A percentile compares a stretch with the other conserved stretches of the same genome.
Evolutionary conservation across 2,797 vertebrate species (phyloP).

Genomic region (Sarcophilus harrisii): DNA sequence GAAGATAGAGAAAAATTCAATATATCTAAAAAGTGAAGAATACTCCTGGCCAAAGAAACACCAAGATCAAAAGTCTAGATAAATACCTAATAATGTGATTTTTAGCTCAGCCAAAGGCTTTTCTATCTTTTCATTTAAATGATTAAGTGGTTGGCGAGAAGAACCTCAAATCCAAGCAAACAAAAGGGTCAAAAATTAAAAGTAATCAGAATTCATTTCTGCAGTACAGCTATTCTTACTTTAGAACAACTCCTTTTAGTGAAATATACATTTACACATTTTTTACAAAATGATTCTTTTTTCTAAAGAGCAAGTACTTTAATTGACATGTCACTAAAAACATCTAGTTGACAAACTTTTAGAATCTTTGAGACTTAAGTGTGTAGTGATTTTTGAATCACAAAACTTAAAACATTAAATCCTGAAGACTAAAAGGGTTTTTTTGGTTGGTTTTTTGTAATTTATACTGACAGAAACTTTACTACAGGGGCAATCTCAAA

Average conservation of each 20-base stretch:
- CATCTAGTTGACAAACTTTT: neutral
- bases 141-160: constrained; percentile 8
- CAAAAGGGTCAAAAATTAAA: constrained; percentile 48
- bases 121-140: constrained; percentile 39
- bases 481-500: neutral
- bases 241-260: constrained; percentile 36
- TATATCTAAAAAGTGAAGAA: constrained; percentile 6
- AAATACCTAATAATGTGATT: neutral
- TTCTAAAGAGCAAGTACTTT: constrained; percentile 36
- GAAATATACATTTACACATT: constrained; percentile 41
- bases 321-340: constrained; percentile 35
- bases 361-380: neutral
- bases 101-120: constrained; percentile 1
- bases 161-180: constrained; percentile 45
- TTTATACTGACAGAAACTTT: neutral
- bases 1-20: constrained; percentile 10
- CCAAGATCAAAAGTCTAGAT: constrained; percentile 1
- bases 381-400: neutral
- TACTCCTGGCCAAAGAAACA: constrained; percentile 9
- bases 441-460: neutral
- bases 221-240: neutral
- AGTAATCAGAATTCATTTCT: constrained; percentile 22
- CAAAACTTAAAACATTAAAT: neutral
- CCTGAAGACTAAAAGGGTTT: neutral
- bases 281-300: constrained; percentile 21